Percentiles rank a stretch among this genome's conserved stretches.
These are phyloP conservation scores for Parasteatoda lunata DNA, from an alignment of 2,888 invertebrate species.

Conservation along the genomic window DNA sequence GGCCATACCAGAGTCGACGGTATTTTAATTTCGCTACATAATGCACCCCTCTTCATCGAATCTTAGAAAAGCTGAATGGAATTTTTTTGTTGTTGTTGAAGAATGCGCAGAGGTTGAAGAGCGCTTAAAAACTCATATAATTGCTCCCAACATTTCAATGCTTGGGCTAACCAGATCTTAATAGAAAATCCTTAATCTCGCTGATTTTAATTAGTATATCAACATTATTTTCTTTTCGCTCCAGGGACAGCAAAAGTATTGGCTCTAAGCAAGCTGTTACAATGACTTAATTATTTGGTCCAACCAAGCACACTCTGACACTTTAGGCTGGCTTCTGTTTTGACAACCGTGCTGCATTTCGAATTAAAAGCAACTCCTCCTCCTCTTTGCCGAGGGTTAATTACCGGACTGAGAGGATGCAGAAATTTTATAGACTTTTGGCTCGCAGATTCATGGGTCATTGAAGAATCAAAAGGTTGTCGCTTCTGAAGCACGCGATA, in stretches of 20 bases:
- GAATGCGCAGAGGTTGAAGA: constrained; percentile 20
- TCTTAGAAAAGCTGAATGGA: constrained; percentile 42
- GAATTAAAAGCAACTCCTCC: constrained; percentile 35
- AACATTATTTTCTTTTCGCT: constrained; percentile 65
- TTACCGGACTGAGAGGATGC: constrained; percentile 35
- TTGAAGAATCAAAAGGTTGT: constrained; percentile 52
- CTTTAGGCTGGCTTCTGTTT: constrained; percentile 56
- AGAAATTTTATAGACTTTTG: constrained; percentile 50
- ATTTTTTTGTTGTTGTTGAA: constrained; percentile 32
- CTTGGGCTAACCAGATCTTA: constrained; percentile 35
- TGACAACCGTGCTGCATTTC: constrained; percentile 61
- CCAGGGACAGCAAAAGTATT: constrained; percentile 57
- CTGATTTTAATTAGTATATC: constrained; percentile 66
- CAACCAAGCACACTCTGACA: constrained; percentile 64
- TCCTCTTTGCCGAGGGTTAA: constrained; percentile 26
- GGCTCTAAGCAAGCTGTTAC: constrained; percentile 58
- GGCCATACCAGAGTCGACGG: constrained; percentile 47
- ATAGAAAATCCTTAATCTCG: constrained; percentile 65
- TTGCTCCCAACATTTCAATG: constrained; percentile 50
- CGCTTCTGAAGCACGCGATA: constrained; percentile 26
- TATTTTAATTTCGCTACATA: constrained; percentile 59
- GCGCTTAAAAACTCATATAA: constrained; percentile 39
- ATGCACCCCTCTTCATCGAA: constrained; percentile 31
- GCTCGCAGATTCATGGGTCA: constrained; percentile 45
- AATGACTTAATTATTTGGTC: constrained; percentile 67